Evolutionary conservation across 2,797 vertebrate genomes (phyloP).

Genomic region (Adelosebastes latens): DNA sequence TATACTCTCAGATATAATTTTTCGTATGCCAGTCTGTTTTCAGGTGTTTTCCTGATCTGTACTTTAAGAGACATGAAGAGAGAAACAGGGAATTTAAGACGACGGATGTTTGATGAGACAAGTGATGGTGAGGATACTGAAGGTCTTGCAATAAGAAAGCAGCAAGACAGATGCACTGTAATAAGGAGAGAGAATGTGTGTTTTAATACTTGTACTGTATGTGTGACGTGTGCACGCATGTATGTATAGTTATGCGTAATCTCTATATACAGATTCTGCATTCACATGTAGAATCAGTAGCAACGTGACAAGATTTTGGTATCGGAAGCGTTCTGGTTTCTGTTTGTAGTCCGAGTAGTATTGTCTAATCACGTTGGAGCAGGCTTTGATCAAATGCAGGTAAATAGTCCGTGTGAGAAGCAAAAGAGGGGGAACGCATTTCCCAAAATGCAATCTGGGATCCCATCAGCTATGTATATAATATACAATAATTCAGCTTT

Average conservation of each 20-base stretch:
- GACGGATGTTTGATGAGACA: neutral
- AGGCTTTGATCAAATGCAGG: too few relatives aligned
- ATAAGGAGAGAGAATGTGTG: neutral
- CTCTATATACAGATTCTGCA: too few relatives aligned
- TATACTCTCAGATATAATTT: neutral
- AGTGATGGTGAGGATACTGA: neutral
- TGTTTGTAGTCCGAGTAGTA: too few relatives aligned
- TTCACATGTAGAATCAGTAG: too few relatives aligned
- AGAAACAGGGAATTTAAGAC: neutral
- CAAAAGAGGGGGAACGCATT: too few relatives aligned
- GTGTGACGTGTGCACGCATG: rapidly evolving
- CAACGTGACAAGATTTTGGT: too few relatives aligned
- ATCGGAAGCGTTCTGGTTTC: too few relatives aligned
- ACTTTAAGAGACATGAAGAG: neutral
- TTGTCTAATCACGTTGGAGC: too few relatives aligned
- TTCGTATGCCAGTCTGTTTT: neutral
- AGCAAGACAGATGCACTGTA: neutral
- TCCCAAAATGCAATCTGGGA: too few relatives aligned
- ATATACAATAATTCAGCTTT: too few relatives aligned
- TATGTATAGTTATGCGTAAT: neutral
- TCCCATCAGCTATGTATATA: too few relatives aligned
- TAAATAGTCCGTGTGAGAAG: too few relatives aligned
- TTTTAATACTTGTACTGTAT: neutral
- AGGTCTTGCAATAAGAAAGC: neutral
- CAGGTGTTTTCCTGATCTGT: neutral